phyloP scores from a whole-genome alignment of 2,888 invertebrate genomes.

The Ophioninae sp. region DNA sequence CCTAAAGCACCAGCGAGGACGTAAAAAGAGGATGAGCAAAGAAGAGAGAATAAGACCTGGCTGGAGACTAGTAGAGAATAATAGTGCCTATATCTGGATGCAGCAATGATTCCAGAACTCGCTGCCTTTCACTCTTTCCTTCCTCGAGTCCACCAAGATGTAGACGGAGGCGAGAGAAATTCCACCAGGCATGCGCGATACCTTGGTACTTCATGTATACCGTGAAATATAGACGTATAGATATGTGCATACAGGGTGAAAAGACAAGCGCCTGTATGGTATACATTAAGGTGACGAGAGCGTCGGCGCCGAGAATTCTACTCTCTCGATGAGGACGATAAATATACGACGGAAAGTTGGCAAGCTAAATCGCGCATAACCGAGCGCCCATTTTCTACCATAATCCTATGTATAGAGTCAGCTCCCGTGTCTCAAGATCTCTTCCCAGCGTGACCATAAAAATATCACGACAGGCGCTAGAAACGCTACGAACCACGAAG shows the following conservation, averaged over 20 bases:
- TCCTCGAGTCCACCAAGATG: conserved; percentile 31
- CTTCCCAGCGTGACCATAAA: background rate
- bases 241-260: background rate
- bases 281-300: conserved; percentile 31
- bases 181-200: conserved; percentile 51
- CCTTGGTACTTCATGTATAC: conserved; percentile 33
- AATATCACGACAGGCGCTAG: background rate
- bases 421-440: background rate
- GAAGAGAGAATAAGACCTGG: conserved; percentile 13
- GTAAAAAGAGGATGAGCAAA: conserved; percentile 5
- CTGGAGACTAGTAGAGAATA: conserved; percentile 43
- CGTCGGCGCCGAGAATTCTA: conserved; percentile 38
- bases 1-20: conserved; percentile 33
- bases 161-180: conserved; percentile 59
- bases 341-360: conserved; percentile 49
- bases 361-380: conserved; percentile 25
- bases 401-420: background rate
- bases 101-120: conserved; percentile 48
- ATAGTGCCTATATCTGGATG: conserved; percentile 41
- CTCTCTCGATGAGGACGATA: conserved; percentile 45
- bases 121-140: conserved; percentile 11
- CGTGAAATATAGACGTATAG: conserved; percentile 3
- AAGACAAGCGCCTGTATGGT: conserved; percentile 18
- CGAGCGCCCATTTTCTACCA: conserved; percentile 15
- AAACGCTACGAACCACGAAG: background rate